Base-by-base conservation (phyloP, 2,888 invertebrate genomes). In the Marronus borbonicus region DNA sequence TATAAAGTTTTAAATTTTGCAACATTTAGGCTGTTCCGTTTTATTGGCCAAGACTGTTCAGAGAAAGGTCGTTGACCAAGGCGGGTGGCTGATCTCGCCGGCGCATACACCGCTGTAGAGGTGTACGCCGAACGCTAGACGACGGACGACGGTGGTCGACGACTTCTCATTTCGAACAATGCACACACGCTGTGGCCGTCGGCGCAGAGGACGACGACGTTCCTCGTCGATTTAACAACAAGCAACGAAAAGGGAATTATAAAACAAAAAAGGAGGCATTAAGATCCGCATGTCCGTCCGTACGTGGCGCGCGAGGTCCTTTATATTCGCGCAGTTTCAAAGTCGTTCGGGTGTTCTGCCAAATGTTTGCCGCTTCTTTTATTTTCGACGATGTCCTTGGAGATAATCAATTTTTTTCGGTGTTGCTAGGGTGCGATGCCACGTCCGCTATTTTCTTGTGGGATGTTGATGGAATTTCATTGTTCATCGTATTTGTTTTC, bases 1-100 rank as follows among this genome's bases (percentile, higher is more conserved):
- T n/a, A n/a, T 17, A 17, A 17, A 31, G 31, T 36, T 7, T 36
- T 36, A 36, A 36, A 5, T 36, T 36, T 36, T 36, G 5, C 31
- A 36, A 36, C 24, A 24, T 24, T 24, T 2, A 24, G 24, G 5
- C 5, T 39, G n/a, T 50, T 14, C 50, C 50, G 10, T 14, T 12
- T 50, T n/a, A 36, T 36, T 36, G 31, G 31, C 31, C 31, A 36
- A 36, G 31, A 1, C 31, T 36, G 31, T 36, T 5, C 31, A 17
- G 55, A 5, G 31, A 58, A 24, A 68, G 70, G 70, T 70, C 70
- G 70, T 58, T 70, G 70, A 70, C 70, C 70, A 70, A 70, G 36
- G 58, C 70, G 70, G 70, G 17, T 50, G 70, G 58, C 39, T 70
- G 58, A 70, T 70, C 70, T 70, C 20, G 70, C 58, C 7, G 36